A percentile compares a stretch with the other conserved stretches of the same genome.
Conservation (phyloP, 2,113 vertebrate genomes). For the Ascaphus truei region DNA sequence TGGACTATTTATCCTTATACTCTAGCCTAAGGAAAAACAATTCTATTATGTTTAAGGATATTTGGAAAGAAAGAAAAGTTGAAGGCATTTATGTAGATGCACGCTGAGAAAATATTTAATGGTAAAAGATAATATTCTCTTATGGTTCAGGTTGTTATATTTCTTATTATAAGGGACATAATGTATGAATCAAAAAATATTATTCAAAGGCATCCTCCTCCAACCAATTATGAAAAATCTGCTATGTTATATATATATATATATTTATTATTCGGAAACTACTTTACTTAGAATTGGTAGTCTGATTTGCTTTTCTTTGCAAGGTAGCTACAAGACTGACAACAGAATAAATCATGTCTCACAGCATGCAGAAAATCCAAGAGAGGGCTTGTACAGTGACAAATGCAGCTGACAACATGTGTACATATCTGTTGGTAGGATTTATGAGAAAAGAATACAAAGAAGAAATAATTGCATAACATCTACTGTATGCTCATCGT, state of each 20-base stretch:
- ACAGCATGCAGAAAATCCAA: conserved; percentile 58
- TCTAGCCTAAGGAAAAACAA: conserved; percentile 37
- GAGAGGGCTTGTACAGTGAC: conserved; percentile 55
- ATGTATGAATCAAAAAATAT: conserved; percentile 40
- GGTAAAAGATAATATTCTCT: conserved; percentile 37
- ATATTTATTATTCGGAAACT: conserved; percentile 47
- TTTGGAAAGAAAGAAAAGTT: conserved; percentile 23
- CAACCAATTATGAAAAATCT: conserved; percentile 33
- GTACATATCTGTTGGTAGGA: conserved; percentile 57
- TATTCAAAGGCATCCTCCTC: conserved; percentile 29
- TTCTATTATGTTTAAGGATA: conserved; percentile 37
- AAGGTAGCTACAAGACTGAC: conserved; percentile 51
- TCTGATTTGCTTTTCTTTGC: conserved; percentile 57
- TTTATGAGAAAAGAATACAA: conserved; percentile 60
- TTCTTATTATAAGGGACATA: conserved; percentile 1
- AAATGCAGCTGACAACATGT: conserved; percentile 62
- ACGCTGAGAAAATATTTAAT: conserved; percentile 38
- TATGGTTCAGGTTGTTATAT: conserved; percentile 18
- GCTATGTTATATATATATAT: conserved; percentile 43
- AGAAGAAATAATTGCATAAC: conserved; percentile 35
- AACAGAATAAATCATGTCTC: conserved; percentile 67
- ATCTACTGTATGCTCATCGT: not conserved
- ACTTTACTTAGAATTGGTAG: conserved; percentile 47
- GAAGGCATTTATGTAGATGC: conserved; percentile 26
- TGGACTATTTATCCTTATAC: no score